These are phyloP conservation scores for Hirudo medicinalis DNA, from an alignment of 1,140 invertebrate genomes.

Conservation along the genomic window DNA sequence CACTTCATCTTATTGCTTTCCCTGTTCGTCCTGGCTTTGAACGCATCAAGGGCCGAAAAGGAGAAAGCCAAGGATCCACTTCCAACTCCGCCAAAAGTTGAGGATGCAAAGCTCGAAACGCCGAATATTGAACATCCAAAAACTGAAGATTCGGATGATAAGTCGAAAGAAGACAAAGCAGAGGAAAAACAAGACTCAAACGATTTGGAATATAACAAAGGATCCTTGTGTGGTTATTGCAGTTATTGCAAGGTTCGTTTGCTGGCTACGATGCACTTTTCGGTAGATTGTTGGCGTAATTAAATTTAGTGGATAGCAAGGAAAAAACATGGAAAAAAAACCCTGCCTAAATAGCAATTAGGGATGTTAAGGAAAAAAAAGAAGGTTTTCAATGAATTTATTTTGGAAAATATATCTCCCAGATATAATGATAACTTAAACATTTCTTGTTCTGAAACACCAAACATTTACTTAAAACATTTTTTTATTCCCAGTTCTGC, in stretches of 20 bases:
- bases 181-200: not conserved
- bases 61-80: too few relatives aligned
- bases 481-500: constrained; percentile 22
- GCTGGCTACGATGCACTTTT: not conserved
- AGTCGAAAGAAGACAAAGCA: not conserved
- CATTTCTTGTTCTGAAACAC: too few relatives aligned
- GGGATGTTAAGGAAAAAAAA: not conserved
- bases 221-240: constrained; percentile 24
- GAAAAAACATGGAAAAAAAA: too few relatives aligned
- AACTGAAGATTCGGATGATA: too few relatives aligned
- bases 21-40: too few relatives aligned
- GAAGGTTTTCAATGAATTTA: not conserved
- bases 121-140: too few relatives aligned
- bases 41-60: too few relatives aligned
- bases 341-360: not conserved
- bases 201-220: constrained; percentile 22
- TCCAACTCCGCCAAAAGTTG: too few relatives aligned
- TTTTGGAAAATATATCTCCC: not conserved
- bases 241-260: constrained; percentile 21
- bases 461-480: not conserved
- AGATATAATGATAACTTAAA: too few relatives aligned
- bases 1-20: too few relatives aligned
- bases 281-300: not conserved
- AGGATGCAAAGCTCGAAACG: too few relatives aligned
- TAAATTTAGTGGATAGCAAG: not conserved